Conservation (phyloP, 2,113 vertebrate species). For the Malurus elegans region DNA sequence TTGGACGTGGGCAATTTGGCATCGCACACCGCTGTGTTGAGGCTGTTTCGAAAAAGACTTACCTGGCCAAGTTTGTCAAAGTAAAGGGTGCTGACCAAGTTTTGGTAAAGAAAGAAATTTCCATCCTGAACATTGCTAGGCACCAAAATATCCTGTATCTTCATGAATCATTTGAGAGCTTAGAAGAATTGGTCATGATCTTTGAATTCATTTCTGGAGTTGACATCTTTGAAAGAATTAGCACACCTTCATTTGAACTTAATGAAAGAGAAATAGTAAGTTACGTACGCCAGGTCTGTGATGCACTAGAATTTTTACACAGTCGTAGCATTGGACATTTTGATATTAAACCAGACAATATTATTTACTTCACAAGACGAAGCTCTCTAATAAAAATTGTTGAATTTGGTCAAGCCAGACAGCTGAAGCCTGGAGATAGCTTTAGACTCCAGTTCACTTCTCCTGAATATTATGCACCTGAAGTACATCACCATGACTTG, state of each 20-base stretch:
- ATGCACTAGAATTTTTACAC: slow-evolving; percentile 91
- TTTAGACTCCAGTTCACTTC: slow-evolving; percentile 91
- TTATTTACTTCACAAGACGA: slow-evolving; percentile 91
- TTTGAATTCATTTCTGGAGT: slow-evolving; percentile 95
- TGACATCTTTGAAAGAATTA: slow-evolving; percentile 94
- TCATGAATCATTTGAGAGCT: slow-evolving; percentile 93
- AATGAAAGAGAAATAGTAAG: slow-evolving; percentile 88
- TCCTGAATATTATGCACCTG: slow-evolving; percentile 92
- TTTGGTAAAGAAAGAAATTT: slow-evolving; percentile 95
- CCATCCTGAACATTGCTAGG: slow-evolving; percentile 86
- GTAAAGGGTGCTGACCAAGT: slow-evolving; percentile 96
- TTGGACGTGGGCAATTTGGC: slow-evolving; percentile 92
- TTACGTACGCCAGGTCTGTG: slow-evolving; percentile 89
- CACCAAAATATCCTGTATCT: slow-evolving; percentile 89
- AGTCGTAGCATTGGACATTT: slow-evolving; percentile 88
- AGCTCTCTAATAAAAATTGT: slow-evolving; percentile 90
- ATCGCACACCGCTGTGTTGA: slow-evolving; percentile 93
- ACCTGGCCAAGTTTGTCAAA: slow-evolving; percentile 96
- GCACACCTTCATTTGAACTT: slow-evolving; percentile 87
- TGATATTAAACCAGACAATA: slow-evolving; percentile 95
- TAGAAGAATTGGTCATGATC: slow-evolving; percentile 96
- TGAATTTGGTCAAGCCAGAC: slow-evolving; percentile 92
- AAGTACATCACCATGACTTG: slow-evolving; percentile 95
- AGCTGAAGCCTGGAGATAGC: slow-evolving; percentile 91
- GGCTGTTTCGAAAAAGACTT: slow-evolving; percentile 90